Evolutionary conservation across 2,888 invertebrate genomes (phyloP).

Genomic region (Sabatieria punctata): DNA sequence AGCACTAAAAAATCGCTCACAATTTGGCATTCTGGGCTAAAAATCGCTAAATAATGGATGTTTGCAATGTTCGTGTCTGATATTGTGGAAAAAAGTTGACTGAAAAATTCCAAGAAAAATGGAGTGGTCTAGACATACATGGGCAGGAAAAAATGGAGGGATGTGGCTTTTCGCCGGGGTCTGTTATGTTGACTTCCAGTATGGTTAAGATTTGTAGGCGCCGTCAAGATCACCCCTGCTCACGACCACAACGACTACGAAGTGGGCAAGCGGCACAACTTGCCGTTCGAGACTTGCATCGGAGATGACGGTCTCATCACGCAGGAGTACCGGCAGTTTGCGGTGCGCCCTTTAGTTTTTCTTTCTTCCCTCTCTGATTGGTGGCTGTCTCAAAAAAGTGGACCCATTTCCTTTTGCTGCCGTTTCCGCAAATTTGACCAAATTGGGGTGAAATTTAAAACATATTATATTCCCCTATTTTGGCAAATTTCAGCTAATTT

Average conservation of each 20-base stretch:
- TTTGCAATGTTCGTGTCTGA: no score
- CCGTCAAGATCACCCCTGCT: constrained; percentile 95
- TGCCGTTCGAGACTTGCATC: constrained; percentile 71
- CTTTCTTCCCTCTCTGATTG: constrained; percentile 2
- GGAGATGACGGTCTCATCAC: constrained; percentile 73
- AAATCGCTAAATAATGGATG: no score
- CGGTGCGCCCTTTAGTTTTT: constrained; percentile 43
- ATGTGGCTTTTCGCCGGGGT: no score
- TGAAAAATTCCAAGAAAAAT: no score
- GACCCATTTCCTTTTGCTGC: not conserved
- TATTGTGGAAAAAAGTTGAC: no score
- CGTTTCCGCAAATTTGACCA: not conserved
- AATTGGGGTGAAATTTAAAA: not conserved
- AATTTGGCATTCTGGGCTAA: no score
- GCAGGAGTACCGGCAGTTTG: constrained; percentile 57
- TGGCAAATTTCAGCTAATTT: no score
- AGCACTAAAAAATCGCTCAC: no score
- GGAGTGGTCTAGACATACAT: no score
- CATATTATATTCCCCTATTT: not conserved
- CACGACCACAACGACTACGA: constrained; percentile 95
- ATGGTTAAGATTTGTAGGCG: no score
- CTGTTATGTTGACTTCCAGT: no score
- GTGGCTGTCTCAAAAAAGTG: not conserved
- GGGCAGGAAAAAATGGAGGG: no score
- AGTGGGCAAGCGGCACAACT: constrained; percentile 66